Conservation (phyloP, 2,797 vertebrate species). For the Acanthopagrus latus region DNA sequence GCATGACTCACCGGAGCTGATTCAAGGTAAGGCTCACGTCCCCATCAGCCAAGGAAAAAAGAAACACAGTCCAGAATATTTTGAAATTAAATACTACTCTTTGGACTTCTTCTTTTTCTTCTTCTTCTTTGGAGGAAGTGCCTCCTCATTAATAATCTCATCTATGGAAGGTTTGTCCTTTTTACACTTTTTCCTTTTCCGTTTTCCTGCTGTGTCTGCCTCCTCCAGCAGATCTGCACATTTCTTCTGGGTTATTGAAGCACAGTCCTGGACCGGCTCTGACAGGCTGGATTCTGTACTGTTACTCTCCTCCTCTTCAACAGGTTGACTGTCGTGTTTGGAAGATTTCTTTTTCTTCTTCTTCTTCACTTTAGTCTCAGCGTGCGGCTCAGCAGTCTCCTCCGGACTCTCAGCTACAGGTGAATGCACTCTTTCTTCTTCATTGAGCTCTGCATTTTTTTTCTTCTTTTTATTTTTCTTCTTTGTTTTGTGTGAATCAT, state of each 20-base stretch:
- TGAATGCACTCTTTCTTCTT: background rate
- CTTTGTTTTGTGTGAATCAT: constrained; percentile 40
- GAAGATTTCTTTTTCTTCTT: constrained; percentile 70
- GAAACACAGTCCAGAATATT: fast-evolving
- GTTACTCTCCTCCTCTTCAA: constrained; percentile 12
- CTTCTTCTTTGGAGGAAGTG: constrained; percentile 53
- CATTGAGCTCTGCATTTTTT: background rate
- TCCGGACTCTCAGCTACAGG: constrained; percentile 7
- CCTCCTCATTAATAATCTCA: background rate
- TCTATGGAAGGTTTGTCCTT: constrained; percentile 25
- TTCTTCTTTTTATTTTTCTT: constrained; percentile 67
- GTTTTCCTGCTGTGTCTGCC: constrained; percentile 26
- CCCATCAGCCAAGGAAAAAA: background rate
- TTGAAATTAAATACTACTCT: background rate
- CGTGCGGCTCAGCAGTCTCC: constrained; percentile 12
- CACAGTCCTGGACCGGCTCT: constrained; percentile 12
- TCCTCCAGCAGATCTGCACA: constrained; percentile 15
- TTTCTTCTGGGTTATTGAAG: constrained; percentile 37
- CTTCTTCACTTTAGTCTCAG: constrained; percentile 34
- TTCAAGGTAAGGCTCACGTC: background rate
- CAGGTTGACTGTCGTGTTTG: constrained; percentile 2
- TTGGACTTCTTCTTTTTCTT: constrained; percentile 64
- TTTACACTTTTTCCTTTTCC: constrained; percentile 68
- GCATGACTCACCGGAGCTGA: background rate
- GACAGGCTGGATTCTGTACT: constrained; percentile 16